A percentile compares a stretch with the other conserved stretches of the same genome.
phyloP scores from a whole-genome alignment of 1,140 invertebrate genomes.

The Anagrus nilaparvatae region DNA sequence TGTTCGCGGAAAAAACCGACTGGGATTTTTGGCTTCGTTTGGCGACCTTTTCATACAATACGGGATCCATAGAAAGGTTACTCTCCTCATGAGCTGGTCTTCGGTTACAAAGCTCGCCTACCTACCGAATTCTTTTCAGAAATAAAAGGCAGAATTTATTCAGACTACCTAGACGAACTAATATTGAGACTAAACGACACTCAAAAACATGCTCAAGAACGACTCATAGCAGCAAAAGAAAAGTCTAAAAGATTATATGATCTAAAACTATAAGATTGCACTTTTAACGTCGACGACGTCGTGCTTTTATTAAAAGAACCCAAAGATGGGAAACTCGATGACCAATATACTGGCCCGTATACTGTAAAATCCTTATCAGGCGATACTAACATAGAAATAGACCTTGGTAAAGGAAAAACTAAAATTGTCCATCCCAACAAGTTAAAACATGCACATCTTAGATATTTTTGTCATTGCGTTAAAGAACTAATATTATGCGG shows the following conservation, averaged over 20 bases:
- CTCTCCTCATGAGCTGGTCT: constrained; percentile 9
- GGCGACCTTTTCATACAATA: constrained; percentile 16
- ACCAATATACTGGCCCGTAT: neutral
- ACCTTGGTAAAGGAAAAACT: neutral
- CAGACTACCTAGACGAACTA: neutral
- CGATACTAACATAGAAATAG: neutral
- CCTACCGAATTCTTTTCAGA: too few relatives aligned
- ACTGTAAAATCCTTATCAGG: neutral
- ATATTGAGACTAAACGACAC: neutral
- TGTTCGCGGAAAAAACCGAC: constrained; percentile 17
- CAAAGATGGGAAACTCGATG: neutral
- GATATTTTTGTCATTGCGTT: too few relatives aligned
- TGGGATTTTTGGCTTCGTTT: constrained; percentile 28
- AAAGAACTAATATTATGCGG: too few relatives aligned
- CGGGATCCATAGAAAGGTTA: constrained; percentile 20
- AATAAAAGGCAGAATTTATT: neutral
- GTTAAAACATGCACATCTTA: neutral
- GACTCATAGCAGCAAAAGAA: constrained; percentile 1
- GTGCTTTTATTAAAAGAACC: neutral
- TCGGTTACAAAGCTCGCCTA: constrained; percentile 7
- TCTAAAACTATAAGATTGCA: neutral
- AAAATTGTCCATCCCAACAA: neutral
- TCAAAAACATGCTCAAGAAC: neutral
- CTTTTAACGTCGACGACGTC: neutral
- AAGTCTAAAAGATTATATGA: neutral